phyloP scores from a whole-genome alignment of 2,113 vertebrate species.

The Pseudonaja textilis region DNA sequence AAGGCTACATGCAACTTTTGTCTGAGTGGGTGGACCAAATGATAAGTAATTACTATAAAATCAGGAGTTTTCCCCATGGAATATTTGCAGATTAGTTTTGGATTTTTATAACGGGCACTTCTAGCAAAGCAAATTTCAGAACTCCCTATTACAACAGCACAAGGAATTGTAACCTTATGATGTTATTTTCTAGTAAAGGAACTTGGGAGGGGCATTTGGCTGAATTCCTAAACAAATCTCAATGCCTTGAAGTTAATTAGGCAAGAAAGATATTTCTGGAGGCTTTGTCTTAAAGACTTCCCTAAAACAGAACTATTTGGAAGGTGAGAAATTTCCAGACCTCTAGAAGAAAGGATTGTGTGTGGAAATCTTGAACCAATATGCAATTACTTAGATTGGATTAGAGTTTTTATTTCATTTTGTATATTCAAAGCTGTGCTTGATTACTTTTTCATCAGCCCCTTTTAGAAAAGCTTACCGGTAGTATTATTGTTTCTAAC shows the following conservation, averaged over 20 bases:
- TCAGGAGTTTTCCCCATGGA: neutral
- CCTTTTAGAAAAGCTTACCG: neutral
- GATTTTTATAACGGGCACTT: neutral
- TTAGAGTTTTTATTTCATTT: neutral
- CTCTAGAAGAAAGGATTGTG: neutral
- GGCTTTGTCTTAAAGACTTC: neutral
- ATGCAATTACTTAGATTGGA: neutral
- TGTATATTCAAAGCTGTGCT: neutral
- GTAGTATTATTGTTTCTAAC: neutral
- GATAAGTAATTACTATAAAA: neutral
- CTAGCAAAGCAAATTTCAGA: neutral
- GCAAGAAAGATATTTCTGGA: neutral
- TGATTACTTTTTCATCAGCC: neutral
- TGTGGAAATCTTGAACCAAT: neutral
- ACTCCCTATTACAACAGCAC: neutral
- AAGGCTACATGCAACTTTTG: neutral
- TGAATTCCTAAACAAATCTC: neutral
- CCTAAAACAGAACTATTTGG: neutral
- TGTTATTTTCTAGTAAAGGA: neutral
- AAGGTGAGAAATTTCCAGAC: neutral
- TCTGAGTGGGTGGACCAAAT: neutral
- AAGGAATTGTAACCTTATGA: neutral
- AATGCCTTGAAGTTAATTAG: neutral
- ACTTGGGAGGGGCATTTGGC: neutral
- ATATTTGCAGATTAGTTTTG: neutral